Base-by-base conservation (phyloP, 2,888 invertebrate species). In the Apotomis capreana region DNA sequence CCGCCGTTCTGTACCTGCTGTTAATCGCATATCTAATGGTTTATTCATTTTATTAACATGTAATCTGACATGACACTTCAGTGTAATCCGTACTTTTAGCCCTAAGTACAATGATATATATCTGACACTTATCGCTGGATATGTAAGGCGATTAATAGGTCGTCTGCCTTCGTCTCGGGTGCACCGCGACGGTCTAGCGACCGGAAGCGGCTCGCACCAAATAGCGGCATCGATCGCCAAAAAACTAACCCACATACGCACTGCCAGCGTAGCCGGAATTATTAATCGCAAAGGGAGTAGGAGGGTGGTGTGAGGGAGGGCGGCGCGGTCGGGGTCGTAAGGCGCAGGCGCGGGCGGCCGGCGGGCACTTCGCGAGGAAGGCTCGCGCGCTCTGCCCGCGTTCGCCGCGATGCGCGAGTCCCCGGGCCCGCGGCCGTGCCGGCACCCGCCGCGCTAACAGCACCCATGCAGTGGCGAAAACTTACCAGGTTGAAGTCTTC, bases 391-490 rank as follows among this genome's bases (percentile, higher is more conserved):
- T 89, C 84, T 91, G 91, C 92, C 89, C 91, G 92, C 90, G 87
- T 90, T 76, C 80, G 84, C 77, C 91, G 89, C 90, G 87, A 91
- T 92, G 91, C 90, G 91, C 89, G 89, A 87, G 84, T 87, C 81
- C 82, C 86, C 87, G 90, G 88, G 89, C 87, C 88, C 90, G 91
- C 90, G 91, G 91, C 89, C 90, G 89, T 87, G 83, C 82, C 88
- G 84, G 87, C 92, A 88, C 89, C 91, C 92, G 94, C 94, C 94
- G 94, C 94, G 94, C 93, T 95, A 94, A 94, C 93, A 90, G 94
- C 91, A 94, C 95, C 95, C 95, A 96, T 96, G 96, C 96, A 96
- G 96, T 96, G 96, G 96, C 95, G 96, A 94, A 96, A 96, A 95
- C 95, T 96, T 93, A 95, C 96, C 94, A 96, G 96, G 94, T 95